These are phyloP conservation scores for Sylvia borin DNA, from an alignment of 2,797 vertebrate species.

Conservation along the genomic window DNA sequence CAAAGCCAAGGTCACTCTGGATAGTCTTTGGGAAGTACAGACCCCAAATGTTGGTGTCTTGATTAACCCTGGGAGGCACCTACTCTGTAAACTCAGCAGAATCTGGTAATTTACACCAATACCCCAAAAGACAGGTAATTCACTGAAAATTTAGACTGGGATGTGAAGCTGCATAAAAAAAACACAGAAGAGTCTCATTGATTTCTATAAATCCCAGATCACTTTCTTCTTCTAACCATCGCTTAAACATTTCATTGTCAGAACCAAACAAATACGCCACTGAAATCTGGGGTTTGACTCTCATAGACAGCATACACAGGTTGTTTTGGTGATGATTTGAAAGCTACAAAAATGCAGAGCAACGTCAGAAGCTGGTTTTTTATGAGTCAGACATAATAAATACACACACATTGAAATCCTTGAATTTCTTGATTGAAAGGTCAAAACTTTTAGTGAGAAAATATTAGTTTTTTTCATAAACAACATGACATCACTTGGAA, in stretches of 20 bases:
- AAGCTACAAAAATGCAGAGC: neutral
- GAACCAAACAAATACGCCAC: neutral
- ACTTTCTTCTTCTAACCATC: neutral
- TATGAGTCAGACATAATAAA: neutral
- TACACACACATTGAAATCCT: neutral
- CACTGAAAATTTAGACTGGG: neutral
- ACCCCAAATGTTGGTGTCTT: accelerated
- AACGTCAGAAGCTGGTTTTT: neutral
- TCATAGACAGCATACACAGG: neutral
- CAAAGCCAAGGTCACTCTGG: neutral
- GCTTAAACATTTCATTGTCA: neutral
- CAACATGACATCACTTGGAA: neutral
- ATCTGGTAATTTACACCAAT: neutral
- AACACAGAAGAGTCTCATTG: neutral
- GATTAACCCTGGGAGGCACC: neutral
- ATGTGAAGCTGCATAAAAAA: neutral
- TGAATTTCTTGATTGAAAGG: neutral
- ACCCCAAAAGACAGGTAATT: neutral
- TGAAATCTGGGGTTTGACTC: neutral
- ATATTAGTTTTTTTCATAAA: neutral
- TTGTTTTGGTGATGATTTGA: neutral
- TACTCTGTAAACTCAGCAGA: neutral
- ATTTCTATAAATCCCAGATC: neutral
- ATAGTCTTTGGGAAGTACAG: neutral
- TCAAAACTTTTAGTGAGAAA: neutral